phyloP scores from a whole-genome alignment of 2,888 invertebrate genomes.

The Nebria brevicollis region DNA sequence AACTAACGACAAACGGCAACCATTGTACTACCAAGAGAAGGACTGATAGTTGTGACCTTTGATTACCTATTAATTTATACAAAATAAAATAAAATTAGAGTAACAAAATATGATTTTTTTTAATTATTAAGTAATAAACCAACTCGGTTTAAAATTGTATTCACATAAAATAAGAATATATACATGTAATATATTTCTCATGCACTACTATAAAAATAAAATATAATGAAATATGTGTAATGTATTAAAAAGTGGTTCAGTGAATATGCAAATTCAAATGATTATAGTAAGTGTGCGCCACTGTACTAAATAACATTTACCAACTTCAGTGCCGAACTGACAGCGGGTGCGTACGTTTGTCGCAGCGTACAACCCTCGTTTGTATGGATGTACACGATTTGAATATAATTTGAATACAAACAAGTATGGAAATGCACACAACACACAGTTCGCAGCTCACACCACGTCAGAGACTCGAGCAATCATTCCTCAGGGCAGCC shows the following conservation, averaged over 20 bases:
- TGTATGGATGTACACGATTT: slow-evolving; percentile 49
- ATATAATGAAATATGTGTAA: neutral
- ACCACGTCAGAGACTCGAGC: neutral
- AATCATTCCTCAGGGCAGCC: slow-evolving; percentile 4
- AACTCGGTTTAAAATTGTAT: neutral
- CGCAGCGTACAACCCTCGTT: slow-evolving; percentile 35
- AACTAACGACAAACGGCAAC: too few species aligned
- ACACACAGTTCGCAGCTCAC: neutral
- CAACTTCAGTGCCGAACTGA: slow-evolving; percentile 6
- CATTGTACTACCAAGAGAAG: neutral
- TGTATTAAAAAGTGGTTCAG: too few species aligned
- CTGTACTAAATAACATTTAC: slow-evolving; percentile 35
- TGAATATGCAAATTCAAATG: neutral
- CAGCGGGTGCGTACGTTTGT: slow-evolving; percentile 48
- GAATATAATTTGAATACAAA: slow-evolving; percentile 53
- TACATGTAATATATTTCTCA: neutral
- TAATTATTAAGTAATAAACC: too few species aligned
- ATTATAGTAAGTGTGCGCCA: slow-evolving; percentile 23
- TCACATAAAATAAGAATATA: neutral
- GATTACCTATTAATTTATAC: too few species aligned
- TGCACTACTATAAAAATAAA: neutral
- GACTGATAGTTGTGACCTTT: neutral
- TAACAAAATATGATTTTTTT: too few species aligned
- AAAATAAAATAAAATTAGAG: too few species aligned
- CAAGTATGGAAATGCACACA: slow-evolving; percentile 44